These are phyloP conservation scores for Syngnathus floridae DNA, from an alignment of 2,113 vertebrate genomes.

Conservation along the genomic window DNA sequence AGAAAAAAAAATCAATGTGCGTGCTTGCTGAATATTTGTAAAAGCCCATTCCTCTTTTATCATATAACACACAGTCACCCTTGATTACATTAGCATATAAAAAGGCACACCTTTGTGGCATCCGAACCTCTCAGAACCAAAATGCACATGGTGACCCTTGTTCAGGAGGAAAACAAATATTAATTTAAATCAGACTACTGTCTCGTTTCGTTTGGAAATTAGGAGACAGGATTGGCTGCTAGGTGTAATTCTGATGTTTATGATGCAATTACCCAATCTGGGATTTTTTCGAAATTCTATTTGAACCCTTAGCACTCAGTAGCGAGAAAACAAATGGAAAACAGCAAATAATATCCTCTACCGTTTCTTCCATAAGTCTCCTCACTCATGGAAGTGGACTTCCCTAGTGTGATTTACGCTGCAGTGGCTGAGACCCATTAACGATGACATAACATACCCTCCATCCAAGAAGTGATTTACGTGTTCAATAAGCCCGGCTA, in stretches of 20 bases:
- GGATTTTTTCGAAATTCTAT: constrained; percentile 28
- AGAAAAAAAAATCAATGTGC: background rate
- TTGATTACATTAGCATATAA: constrained; percentile 35
- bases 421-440: constrained; percentile 55
- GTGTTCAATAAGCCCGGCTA: constrained; percentile 54
- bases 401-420: constrained; percentile 49
- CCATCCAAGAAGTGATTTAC: constrained; percentile 61
- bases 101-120: constrained; percentile 8
- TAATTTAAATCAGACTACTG: background rate
- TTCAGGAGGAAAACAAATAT: background rate
- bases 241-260: constrained; percentile 37
- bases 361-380: constrained; percentile 24
- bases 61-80: constrained; percentile 6
- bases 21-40: background rate
- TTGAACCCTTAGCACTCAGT: constrained; percentile 13
- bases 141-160: background rate
- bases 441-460: constrained; percentile 55
- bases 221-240: constrained; percentile 18
- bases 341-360: constrained; percentile 25
- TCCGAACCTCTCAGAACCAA: background rate
- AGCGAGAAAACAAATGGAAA: constrained; percentile 31
- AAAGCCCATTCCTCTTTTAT: background rate
- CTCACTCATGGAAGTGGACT: constrained; percentile 24
- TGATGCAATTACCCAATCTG: constrained; percentile 30
- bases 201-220: constrained; percentile 6